Conservation (phyloP, 1,140 invertebrate species). For the Bilobella aurantiaca region DNA sequence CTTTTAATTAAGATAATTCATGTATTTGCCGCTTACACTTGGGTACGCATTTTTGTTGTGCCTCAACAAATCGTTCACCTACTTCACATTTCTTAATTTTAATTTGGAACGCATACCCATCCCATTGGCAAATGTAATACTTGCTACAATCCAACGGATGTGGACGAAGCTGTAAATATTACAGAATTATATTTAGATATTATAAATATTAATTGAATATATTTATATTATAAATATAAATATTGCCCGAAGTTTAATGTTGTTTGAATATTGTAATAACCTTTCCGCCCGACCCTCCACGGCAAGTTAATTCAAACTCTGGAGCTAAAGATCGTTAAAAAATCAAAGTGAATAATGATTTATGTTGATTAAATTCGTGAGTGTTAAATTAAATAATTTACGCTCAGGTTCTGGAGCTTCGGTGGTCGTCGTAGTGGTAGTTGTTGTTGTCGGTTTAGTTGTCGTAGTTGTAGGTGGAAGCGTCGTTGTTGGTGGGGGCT, state of each 20-base stretch:
- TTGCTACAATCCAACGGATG: slow-evolving; percentile 32
- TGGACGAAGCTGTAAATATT: slow-evolving; percentile 19
- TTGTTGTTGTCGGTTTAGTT: not conserved
- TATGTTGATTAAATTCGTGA: slow-evolving; percentile 13
- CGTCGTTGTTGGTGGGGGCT: slow-evolving; percentile 12
- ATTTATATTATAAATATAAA: not conserved
- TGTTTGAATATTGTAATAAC: not conserved
- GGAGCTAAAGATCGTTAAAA: slow-evolving; percentile 8
- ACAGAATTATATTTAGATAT: not conserved
- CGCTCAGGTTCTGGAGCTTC: not conserved
- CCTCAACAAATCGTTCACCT: slow-evolving; percentile 27
- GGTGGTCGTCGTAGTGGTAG: not conserved
- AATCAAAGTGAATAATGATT: not conserved
- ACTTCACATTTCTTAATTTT: slow-evolving; percentile 26
- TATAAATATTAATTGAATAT: not conserved
- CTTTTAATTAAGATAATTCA: not conserved
- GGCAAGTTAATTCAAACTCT: slow-evolving; percentile 26
- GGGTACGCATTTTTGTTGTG: slow-evolving; percentile 20
- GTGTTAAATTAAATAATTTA: not conserved
- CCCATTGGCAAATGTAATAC: slow-evolving; percentile 32
- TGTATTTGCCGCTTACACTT: slow-evolving; percentile 21
- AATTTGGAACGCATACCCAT: slow-evolving; percentile 25
- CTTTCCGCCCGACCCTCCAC: slow-evolving; percentile 20
- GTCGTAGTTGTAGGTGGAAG: slow-evolving; percentile 15
- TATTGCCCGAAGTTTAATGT: too few relatives aligned